Evolutionary conservation across 2,797 vertebrate species (phyloP), one percentile per base, ranked within the genome.

Genomic region (Cygnus olor): DNA sequence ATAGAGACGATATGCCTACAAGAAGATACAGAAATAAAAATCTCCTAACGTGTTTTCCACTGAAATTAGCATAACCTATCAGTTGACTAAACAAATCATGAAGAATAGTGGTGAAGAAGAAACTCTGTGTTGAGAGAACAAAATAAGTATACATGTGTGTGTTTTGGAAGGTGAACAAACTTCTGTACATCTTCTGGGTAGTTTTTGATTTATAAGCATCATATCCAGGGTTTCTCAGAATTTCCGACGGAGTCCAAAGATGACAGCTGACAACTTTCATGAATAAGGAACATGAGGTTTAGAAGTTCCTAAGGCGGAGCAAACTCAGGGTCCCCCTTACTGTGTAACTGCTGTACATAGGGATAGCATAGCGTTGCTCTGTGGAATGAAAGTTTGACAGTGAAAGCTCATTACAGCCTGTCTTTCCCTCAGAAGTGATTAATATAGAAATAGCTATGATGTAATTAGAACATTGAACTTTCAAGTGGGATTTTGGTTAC

Each of bases 21-120:
- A 64, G 45, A 81, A 94, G 89, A 95, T 47, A 82, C 90, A 85
- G 88, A 95, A 94, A 90, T 89, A 90, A 78, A 96, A 90, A 85
- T 42, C 85, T 90, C 4, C 3, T 70, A 87, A 77, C 84, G 85
- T 0, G 0, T 94, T 96, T 95, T 85, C 54, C 44, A 60, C 49
- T 79, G 54, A 85, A 88, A 92, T 88, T 93, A 85, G 72, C 93
- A 93, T 95, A 95, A 92, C 24, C 1, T 9, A 91, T 92, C 80
- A 47, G 84, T 13, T 96, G 91, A 85, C 69, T 83, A 79, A 82
- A 88, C 68, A 96, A 83, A 60, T 40, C 11, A 40, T 22, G 54
- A 93, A 44, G 69, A 85, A 40, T 51, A 13, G 47, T 27, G 53
- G 27, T 60, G 80, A 77, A 86, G n/a, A 79, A 91, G 66, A 70